These are phyloP conservation scores for Zophobas atratus DNA, from an alignment of 1,140 invertebrate genomes.

Conservation along the genomic window DNA sequence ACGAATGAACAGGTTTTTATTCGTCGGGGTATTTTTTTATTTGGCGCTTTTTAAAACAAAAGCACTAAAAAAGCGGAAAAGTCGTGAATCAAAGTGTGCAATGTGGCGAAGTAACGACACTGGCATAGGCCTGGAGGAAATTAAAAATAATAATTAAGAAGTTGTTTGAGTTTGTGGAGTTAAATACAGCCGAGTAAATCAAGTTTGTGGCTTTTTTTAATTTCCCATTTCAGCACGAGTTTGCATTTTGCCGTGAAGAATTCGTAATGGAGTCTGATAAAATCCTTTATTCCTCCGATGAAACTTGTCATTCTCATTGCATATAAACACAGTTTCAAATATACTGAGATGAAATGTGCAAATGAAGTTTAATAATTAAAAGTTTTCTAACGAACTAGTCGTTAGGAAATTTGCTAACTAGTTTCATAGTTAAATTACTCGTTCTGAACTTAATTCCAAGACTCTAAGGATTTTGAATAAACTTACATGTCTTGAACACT, in stretches of 20 bases:
- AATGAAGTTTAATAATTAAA: too few relatives aligned
- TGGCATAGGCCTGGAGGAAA: background rate
- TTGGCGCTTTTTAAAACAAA: too few relatives aligned
- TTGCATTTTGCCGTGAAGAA: background rate
- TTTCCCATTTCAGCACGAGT: background rate
- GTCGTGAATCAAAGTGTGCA: background rate
- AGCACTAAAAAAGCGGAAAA: background rate
- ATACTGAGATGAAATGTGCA: too few relatives aligned
- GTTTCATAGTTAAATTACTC: too few relatives aligned
- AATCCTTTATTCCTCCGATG: background rate
- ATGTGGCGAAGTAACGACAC: background rate
- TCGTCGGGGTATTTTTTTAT: too few relatives aligned
- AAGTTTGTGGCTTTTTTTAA: conserved; percentile 12
- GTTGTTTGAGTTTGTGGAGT: conserved; percentile 7
- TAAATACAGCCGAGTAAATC: conserved; percentile 17
- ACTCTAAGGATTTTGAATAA: too few relatives aligned
- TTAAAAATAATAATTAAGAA: conserved; percentile 24
- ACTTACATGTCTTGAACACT: too few relatives aligned
- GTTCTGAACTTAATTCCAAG: too few relatives aligned
- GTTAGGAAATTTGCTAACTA: too few relatives aligned
- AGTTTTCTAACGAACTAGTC: too few relatives aligned
- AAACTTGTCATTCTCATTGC: background rate
- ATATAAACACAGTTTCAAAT: background rate
- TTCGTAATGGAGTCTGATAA: background rate
- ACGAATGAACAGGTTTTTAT: too few relatives aligned